Percentiles rank a stretch among this genome's conserved stretches.
Evolutionary conservation across 1,140 invertebrate species (phyloP).

Genomic region (Monomorium pharaonis): DNA sequence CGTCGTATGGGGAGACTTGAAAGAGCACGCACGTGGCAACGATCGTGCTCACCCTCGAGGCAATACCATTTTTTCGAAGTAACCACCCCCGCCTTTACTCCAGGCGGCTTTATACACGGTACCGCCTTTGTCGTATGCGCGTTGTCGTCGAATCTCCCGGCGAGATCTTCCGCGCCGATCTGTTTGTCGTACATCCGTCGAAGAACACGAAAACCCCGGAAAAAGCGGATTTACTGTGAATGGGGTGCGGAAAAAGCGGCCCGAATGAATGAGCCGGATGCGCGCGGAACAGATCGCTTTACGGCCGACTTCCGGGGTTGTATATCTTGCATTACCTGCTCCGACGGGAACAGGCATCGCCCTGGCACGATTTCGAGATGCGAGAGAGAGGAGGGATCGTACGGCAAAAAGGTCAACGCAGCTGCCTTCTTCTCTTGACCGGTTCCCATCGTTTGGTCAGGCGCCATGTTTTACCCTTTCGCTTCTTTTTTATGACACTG

Average conservation of each 20-base stretch:
- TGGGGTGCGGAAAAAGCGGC: conserved; percentile 9
- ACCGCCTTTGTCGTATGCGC: conserved; percentile 6
- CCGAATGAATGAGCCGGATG: conserved; percentile 65
- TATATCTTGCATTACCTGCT: conserved; percentile 49
- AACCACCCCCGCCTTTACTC: neutral
- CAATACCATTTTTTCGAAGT: conserved; percentile 28
- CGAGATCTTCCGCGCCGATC: neutral
- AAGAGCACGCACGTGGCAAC: conserved; percentile 24
- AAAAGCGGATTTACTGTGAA: conserved; percentile 70
- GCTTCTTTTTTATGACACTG: neutral
- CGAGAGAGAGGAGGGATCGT: conserved; percentile 15
- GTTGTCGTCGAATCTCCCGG: conserved; percentile 20
- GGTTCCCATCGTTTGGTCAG: neutral
- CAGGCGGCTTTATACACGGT: conserved; percentile 20
- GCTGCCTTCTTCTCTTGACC: conserved; percentile 48
- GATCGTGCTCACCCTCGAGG: neutral
- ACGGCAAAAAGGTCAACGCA: conserved; percentile 14
- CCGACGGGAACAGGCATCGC: neutral
- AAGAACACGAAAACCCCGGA: conserved; percentile 59
- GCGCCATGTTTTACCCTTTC: conserved; percentile 50
- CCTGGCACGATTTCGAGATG: neutral
- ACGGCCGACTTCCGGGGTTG: conserved; percentile 69
- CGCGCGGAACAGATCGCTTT: conserved; percentile 57
- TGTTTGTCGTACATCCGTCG: neutral
- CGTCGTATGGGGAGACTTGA: neutral